These are phyloP conservation scores for Drosophila biarmipes DNA, from an alignment of 1,140 invertebrate genomes.

Conservation along the genomic window DNA sequence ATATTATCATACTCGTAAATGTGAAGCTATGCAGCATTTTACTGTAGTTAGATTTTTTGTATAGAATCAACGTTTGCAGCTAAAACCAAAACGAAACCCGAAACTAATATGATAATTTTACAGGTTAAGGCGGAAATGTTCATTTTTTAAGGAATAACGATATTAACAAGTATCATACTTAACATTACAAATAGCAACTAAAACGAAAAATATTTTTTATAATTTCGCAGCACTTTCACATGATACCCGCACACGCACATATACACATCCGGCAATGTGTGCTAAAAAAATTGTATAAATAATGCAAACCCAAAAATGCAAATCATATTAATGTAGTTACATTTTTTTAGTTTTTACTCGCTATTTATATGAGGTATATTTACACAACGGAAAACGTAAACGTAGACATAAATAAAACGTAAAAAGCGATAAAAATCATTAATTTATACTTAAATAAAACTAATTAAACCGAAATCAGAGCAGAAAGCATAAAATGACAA, in stretches of 20 bases:
- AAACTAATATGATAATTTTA: constrained; percentile 59
- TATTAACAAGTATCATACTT: constrained; percentile 62
- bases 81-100: constrained; percentile 45
- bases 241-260: constrained; percentile 41
- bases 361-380: constrained; percentile 77
- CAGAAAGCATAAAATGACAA: constrained; percentile 50
- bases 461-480: constrained; percentile 38
- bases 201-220: constrained; percentile 57
- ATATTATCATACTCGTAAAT: constrained; percentile 72
- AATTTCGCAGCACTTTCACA: constrained; percentile 69
- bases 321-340: constrained; percentile 57
- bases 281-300: constrained; percentile 59
- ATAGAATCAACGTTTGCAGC: constrained; percentile 71
- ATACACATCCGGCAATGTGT: constrained; percentile 39
- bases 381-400: constrained; percentile 62
- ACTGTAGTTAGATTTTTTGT: constrained; percentile 79
- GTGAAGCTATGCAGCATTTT: constrained; percentile 75
- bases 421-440: constrained; percentile 56
- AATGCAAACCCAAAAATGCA: constrained; percentile 40
- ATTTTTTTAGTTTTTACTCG: constrained; percentile 75
- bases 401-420: constrained; percentile 49
- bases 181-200: constrained; percentile 54
- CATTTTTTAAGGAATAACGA: constrained; percentile 66
- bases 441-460: constrained; percentile 46
- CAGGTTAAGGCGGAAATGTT: constrained; percentile 63